These are phyloP conservation scores for Limnothrissa miodon DNA, from an alignment of 2,113 vertebrate genomes.

Conservation along the genomic window DNA sequence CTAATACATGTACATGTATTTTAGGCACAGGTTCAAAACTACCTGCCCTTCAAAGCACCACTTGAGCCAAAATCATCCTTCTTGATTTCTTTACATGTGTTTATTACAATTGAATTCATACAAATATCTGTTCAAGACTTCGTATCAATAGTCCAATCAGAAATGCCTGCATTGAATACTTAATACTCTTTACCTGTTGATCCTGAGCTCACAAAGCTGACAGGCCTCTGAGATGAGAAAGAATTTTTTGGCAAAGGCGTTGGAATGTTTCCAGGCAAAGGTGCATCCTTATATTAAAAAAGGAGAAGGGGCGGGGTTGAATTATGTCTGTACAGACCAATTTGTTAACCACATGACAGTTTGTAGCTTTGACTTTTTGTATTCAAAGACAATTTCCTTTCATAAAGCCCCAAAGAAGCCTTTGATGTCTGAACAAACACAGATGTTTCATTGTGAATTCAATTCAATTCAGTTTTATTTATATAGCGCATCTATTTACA, in stretches of 20 bases:
- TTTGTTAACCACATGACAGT: not conserved
- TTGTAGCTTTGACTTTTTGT: conserved; percentile 20
- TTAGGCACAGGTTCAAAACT: too few relatives aligned
- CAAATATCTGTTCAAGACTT: too few relatives aligned
- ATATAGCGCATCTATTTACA: too few relatives aligned
- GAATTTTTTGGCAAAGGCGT: conserved; percentile 50
- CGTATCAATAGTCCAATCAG: too few relatives aligned
- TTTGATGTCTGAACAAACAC: conserved; percentile 53
- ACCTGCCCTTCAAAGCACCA: too few relatives aligned
- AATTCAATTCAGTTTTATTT: too few relatives aligned
- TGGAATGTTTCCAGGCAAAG: conserved; percentile 33
- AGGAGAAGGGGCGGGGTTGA: conserved; percentile 37
- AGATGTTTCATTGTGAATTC: conserved; percentile 39
- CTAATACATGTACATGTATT: too few relatives aligned
- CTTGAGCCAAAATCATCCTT: too few relatives aligned
- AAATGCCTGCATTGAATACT: too few relatives aligned
- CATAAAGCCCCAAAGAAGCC: conserved; percentile 13
- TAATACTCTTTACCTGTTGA: conserved; percentile 57
- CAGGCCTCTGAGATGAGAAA: conserved; percentile 50
- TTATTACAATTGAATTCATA: too few relatives aligned
- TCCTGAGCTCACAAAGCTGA: conserved; percentile 56
- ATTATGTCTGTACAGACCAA: not conserved
- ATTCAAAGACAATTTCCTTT: not conserved
- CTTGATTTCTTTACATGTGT: too few relatives aligned
- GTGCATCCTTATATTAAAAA: conserved; percentile 41